Evolutionary conservation across 2,888 invertebrate genomes (phyloP).

Genomic region (Trilocha varians): DNA sequence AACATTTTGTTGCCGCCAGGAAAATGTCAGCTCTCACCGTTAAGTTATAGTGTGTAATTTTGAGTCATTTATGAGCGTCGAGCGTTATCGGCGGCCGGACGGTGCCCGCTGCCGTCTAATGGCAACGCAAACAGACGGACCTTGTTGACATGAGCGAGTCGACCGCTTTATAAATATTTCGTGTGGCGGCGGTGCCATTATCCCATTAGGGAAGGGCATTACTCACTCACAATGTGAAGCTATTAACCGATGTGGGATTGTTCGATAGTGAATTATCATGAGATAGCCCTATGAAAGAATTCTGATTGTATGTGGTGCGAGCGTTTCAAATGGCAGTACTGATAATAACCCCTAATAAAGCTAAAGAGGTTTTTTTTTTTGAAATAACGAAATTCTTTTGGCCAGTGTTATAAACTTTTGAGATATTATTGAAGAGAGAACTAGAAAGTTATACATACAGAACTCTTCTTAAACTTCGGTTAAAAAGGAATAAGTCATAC

Average conservation of each 20-base stretch:
- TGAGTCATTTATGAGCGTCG: slow-evolving; percentile 14
- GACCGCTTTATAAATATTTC: slow-evolving; percentile 66
- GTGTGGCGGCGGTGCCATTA: slow-evolving; percentile 54
- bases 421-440: too few relatives aligned
- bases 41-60: slow-evolving; percentile 10
- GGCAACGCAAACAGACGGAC: slow-evolving; percentile 54
- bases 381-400: too few relatives aligned
- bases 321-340: too few relatives aligned
- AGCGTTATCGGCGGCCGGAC: slow-evolving; percentile 41
- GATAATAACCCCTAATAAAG: too few relatives aligned
- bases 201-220: slow-evolving; percentile 66
- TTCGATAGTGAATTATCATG: neutral
- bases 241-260: slow-evolving; percentile 32
- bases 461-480: too few relatives aligned
- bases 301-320: neutral
- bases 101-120: slow-evolving; percentile 37
- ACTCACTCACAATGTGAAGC: slow-evolving; percentile 59
- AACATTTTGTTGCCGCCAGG: too few relatives aligned
- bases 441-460: too few relatives aligned
- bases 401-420: too few relatives aligned
- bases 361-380: too few relatives aligned
- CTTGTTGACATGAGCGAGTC: slow-evolving; percentile 60
- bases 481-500: too few relatives aligned
- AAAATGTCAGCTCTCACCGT: neutral
- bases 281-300: neutral